phyloP scores from a whole-genome alignment of 2,888 invertebrate species.

The Xestia xanthographa region DNA sequence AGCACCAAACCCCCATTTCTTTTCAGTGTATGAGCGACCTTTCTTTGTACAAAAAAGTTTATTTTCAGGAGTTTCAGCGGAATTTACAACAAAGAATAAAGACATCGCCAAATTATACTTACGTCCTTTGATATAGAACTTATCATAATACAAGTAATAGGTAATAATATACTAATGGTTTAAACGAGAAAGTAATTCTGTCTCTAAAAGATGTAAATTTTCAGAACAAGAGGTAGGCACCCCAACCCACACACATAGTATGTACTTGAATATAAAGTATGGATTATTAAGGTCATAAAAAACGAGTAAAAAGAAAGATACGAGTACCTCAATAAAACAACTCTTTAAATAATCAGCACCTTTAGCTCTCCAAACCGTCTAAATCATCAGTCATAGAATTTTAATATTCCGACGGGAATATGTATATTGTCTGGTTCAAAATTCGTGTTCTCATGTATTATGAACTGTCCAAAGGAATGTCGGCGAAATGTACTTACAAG shows the following conservation, averaged over 20 bases:
- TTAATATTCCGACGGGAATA: background rate
- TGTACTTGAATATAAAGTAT: background rate
- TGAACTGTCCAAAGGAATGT: slow-evolving; percentile 70
- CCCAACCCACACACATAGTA: background rate
- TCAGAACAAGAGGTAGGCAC: background rate
- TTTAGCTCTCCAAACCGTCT: background rate
- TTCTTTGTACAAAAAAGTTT: background rate
- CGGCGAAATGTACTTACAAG: slow-evolving; percentile 67
- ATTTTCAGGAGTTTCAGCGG: slow-evolving; percentile 3
- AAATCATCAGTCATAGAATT: slow-evolving; percentile 9
- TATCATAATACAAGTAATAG: background rate
- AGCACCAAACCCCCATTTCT: slow-evolving; percentile 10
- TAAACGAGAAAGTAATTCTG: background rate
- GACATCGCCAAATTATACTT: slow-evolving; percentile 1
- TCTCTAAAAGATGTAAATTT: background rate
- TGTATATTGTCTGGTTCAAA: slow-evolving; percentile 27
- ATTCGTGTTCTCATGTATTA: slow-evolving; percentile 55
- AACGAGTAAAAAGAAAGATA: background rate
- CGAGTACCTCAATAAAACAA: background rate
- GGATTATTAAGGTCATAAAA: background rate
- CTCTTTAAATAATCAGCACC: background rate
- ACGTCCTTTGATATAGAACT: background rate
- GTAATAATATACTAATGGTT: background rate
- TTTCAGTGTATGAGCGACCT: slow-evolving; percentile 7
- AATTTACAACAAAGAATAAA: slow-evolving; percentile 11